Evolutionary conservation across 2,113 vertebrate genomes (phyloP).

Genomic region (Trichechus manatus): DNA sequence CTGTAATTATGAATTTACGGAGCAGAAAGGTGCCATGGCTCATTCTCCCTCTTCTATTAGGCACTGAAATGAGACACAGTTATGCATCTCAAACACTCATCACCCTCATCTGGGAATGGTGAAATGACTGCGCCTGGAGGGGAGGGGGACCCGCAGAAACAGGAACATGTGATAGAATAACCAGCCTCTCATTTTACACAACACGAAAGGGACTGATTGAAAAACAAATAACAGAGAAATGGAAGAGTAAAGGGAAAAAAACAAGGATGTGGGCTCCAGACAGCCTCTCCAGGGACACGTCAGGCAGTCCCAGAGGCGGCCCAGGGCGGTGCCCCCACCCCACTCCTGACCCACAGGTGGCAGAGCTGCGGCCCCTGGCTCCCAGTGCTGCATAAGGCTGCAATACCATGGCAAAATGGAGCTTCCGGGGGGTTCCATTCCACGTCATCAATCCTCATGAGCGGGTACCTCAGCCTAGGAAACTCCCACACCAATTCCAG

Average conservation of each 20-base stretch:
- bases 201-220: slow-evolving; percentile 34
- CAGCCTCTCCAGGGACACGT: neutral
- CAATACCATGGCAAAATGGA: neutral
- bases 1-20: slow-evolving; percentile 76
- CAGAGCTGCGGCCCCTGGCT: neutral
- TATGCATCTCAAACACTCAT: slow-evolving; percentile 70
- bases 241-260: neutral
- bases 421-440: neutral
- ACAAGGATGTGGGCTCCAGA: neutral
- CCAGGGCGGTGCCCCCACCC: too few species aligned
- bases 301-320: neutral
- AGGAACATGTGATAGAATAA: slow-evolving; percentile 12
- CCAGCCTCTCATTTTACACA: neutral
- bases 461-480: neutral
- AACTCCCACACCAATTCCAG: neutral
- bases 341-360: neutral
- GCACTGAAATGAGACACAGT: slow-evolving; percentile 62
- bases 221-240: slow-evolving; percentile 59
- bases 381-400: neutral
- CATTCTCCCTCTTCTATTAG: slow-evolving; percentile 64
- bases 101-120: slow-evolving; percentile 56
- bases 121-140: neutral
- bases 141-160: neutral
- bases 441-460: neutral
- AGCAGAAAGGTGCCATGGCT: slow-evolving; percentile 65